Base-by-base conservation (phyloP, 2,797 vertebrate species). In the Threskiornis aethiopicus region DNA sequence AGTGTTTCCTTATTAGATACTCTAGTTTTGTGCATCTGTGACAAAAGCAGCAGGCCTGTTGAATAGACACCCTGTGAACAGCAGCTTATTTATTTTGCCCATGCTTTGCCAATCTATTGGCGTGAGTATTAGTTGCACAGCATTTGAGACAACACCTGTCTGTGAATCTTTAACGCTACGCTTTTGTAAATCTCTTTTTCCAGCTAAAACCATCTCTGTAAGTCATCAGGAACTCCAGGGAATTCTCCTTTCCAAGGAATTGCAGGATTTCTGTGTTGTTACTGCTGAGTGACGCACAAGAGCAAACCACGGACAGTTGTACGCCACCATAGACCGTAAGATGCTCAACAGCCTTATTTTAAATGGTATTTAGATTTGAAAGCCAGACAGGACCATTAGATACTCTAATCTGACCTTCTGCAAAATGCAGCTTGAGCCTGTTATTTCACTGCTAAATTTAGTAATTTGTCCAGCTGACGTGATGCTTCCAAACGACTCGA, bases 161-260 rank as follows among this genome's bases (percentile, higher is more conserved):
- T 51, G 65, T 9, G 29, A 81, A 31, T 37, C 54, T 44, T 52
- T 13, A 78, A 61, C 0, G 3, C 49, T 17, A 3, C 0, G 2
- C 66, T 78, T 62, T n/a, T 55, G 6, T 33, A 79, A 87, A 82
- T 83, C 75, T 79, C 28, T 25, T 82, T 78, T 94, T 31, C 80
- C 55, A 66, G 59, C 86, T 90, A 11, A 87, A 90, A 66, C 37
- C 47, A 3, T 5, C 84, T 47, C 84, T n/a, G 25, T 15, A 7
- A 73, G 71, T 26, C 81, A 33, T 20, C 64, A 47, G 67, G 59
- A 91, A 71, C 73, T 91, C 69, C 76, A 80, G 88, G 93, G 85
- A 85, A 80, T 71, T 39, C 57, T 65, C 55, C 67, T 67, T 94
- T 61, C 81, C 57, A 19, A 89, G 71, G 67, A 62, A 62, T 5